Evolutionary conservation across 1,140 invertebrate genomes (phyloP).

Genomic region (Orius insidiosus): DNA sequence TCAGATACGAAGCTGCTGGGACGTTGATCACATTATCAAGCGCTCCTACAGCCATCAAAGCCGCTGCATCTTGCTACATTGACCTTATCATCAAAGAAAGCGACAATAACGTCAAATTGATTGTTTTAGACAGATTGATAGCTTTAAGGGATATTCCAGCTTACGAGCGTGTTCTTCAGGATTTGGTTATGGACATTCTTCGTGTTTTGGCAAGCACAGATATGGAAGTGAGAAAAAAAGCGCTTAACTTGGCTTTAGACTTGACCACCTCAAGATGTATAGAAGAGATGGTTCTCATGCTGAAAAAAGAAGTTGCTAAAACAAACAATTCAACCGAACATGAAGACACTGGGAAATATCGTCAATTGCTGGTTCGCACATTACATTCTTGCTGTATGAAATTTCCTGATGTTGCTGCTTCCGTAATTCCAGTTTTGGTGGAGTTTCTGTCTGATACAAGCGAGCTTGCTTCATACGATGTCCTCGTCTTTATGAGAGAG

Average conservation of each 20-base stretch:
- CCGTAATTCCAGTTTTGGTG: conserved; percentile 85
- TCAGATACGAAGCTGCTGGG: conserved; percentile 95
- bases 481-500: conserved; percentile 86
- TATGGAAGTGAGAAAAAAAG: conserved; percentile 84
- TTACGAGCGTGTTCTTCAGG: conserved; percentile 86
- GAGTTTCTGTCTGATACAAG: conserved; percentile 92
- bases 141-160: conserved; percentile 70
- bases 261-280: conserved; percentile 85
- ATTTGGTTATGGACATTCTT: conserved; percentile 96
- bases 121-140: conserved; percentile 88
- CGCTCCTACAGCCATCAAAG: conserved; percentile 93
- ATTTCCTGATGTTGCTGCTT: conserved; percentile 90
- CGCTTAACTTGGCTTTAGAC: conserved; percentile 71
- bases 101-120: conserved; percentile 99
- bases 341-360: conserved; percentile 89
- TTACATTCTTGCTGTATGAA: conserved; percentile 90
- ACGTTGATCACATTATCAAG: conserved; percentile 97
- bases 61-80: conserved; percentile 94
- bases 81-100: conserved; percentile 97
- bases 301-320: conserved; percentile 90
- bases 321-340: conserved; percentile 76
- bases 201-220: conserved; percentile 85
- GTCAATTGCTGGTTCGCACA: conserved; percentile 87
- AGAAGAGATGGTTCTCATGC: conserved; percentile 85
- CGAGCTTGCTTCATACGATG: conserved; percentile 85